These are phyloP conservation scores for Patiria miniata DNA, from an alignment of 35 echinoderm and acorn worm species.

Conservation along the genomic window DNA sequence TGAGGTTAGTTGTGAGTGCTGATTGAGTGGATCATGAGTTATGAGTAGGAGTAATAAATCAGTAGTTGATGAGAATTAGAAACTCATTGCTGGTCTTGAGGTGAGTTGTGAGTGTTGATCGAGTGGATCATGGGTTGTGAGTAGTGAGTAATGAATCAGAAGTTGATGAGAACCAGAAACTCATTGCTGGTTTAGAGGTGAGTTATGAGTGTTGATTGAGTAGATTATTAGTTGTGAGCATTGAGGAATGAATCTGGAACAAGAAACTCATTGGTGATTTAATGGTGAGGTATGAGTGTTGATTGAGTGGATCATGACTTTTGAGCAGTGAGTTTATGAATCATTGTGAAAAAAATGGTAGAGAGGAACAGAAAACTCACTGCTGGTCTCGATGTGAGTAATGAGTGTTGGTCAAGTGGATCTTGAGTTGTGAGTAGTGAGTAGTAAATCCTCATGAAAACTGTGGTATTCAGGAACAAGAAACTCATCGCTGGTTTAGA, in stretches of 20 bases:
- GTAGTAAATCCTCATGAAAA: constrained; percentile 78
- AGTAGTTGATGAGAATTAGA: constrained; percentile 79
- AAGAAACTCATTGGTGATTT: constrained; percentile 59
- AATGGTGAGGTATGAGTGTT: constrained; percentile 73
- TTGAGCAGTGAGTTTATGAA: too few species aligned
- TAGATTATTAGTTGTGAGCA: too few species aligned
- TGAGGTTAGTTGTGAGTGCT: constrained; percentile 78
- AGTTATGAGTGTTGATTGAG: too few species aligned
- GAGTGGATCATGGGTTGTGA: too few species aligned
- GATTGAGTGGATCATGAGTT: too few species aligned
- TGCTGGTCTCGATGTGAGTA: constrained; percentile 51
- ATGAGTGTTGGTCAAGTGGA: too few species aligned
- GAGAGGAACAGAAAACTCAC: constrained; percentile 83
- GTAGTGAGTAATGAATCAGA: too few species aligned
- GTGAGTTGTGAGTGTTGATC: constrained; percentile 11
- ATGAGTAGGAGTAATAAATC: too few species aligned
- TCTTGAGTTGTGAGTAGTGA: too few species aligned
- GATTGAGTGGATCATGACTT: too few species aligned
- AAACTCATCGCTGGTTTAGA: constrained; percentile 61
- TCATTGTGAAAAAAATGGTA: too few species aligned
- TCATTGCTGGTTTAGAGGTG: constrained; percentile 64
- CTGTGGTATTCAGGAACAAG: constrained; percentile 75
- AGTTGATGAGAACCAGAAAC: constrained; percentile 79
- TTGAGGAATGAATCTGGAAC: too few species aligned
- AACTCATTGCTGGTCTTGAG: constrained; percentile 59